A percentile compares a stretch with the other conserved stretches of the same genome.
Conservation (phyloP, 37 sponge, comb jelly and placozoan species). For the Diacarnus erythraeanus region DNA sequence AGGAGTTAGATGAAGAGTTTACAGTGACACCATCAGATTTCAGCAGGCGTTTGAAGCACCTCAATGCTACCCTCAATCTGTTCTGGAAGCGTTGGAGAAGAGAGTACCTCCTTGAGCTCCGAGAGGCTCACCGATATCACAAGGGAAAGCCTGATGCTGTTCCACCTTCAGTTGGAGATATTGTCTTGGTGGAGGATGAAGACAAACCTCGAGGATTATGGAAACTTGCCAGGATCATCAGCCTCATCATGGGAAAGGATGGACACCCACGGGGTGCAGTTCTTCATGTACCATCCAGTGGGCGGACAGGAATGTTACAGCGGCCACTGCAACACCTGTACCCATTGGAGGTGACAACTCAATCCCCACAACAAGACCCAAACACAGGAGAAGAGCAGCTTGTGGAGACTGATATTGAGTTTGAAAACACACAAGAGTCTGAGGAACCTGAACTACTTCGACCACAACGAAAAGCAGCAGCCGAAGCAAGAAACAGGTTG, state of each 20-base stretch:
- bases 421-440: not conserved
- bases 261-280: not conserved
- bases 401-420: not conserved
- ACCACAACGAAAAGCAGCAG: not conserved
- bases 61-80: constrained; percentile 13
- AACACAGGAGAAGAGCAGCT: not conserved
- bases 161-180: constrained; percentile 13
- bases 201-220: not conserved
- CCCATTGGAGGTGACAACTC: constrained; percentile 33
- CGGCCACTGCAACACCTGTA: constrained; percentile 43
- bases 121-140: constrained; percentile 15
- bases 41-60: not conserved
- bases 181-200: constrained; percentile 20
- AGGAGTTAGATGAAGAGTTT: constrained; percentile 22
- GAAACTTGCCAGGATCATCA: constrained; percentile 16
- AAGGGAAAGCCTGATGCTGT: not conserved
- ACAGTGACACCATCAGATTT: constrained; percentile 2
- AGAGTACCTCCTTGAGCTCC: constrained; percentile 16
- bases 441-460: not conserved
- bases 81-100: constrained; percentile 36
- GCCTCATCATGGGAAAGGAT: constrained; percentile 13
- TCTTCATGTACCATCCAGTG: constrained; percentile 9
- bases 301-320: constrained; percentile 4
- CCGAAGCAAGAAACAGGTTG: not conserved
- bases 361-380: too few species aligned